A percentile compares a stretch with the other conserved stretches of the same genome.
These are phyloP conservation scores for Hoplostethus atlanticus DNA, from an alignment of 2,797 vertebrate species.

Conservation along the genomic window DNA sequence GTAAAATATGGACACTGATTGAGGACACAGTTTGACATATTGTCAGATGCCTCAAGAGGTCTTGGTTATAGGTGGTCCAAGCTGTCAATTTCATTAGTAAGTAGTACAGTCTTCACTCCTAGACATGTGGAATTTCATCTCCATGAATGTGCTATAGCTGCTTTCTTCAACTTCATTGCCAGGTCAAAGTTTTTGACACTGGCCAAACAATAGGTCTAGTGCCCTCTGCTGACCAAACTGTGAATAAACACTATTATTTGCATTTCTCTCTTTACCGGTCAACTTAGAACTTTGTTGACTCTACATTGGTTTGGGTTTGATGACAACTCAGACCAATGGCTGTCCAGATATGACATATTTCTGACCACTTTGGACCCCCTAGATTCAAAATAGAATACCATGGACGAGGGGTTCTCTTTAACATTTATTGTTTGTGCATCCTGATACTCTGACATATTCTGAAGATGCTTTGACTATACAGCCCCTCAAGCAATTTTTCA, in stretches of 20 bases:
- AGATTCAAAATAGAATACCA: too few species aligned
- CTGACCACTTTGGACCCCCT: too few species aligned
- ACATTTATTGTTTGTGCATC: too few species aligned
- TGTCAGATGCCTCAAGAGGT: neutral
- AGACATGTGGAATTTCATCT: constrained; percentile 1
- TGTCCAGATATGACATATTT: too few species aligned
- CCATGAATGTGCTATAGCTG: neutral
- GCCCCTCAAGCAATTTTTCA: neutral
- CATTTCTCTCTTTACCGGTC: neutral
- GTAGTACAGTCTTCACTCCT: neutral
- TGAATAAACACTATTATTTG: neutral
- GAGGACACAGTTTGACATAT: neutral
- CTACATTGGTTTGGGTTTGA: neutral
- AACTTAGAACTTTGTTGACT: neutral
- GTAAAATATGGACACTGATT: neutral
- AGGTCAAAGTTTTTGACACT: constrained; percentile 7
- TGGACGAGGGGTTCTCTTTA: too few species aligned
- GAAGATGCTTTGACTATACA: neutral
- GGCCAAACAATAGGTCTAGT: constrained; percentile 26
- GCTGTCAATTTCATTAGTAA: neutral
- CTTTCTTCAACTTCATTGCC: neutral
- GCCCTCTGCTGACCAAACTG: constrained; percentile 59
- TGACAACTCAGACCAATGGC: neutral
- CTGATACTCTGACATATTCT: too few species aligned
- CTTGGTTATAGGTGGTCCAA: neutral